Percentiles rank a stretch among this genome's conserved stretches.
Evolutionary conservation across 1,140 invertebrate species (phyloP).

Genomic region (Drosophila malerkotliana): DNA sequence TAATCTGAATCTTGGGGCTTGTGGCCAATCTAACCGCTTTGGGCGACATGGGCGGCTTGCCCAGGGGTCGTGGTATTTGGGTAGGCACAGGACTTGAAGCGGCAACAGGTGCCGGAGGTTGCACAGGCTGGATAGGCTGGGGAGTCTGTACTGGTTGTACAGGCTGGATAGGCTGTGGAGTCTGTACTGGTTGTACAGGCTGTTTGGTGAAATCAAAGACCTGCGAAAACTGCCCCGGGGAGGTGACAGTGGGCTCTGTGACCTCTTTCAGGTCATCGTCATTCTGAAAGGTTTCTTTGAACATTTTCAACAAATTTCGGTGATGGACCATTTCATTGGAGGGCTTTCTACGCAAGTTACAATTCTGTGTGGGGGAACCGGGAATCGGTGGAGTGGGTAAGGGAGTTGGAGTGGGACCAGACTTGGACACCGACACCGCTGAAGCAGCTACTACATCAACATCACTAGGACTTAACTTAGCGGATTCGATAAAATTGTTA

Average conservation of each 20-base stretch:
- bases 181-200: not conserved
- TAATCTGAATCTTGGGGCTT: conserved; percentile 14
- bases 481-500: conserved; percentile 76
- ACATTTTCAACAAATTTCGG: conserved; percentile 78
- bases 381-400: conserved; percentile 11
- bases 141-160: no score
- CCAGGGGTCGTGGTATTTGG: conserved; percentile 73
- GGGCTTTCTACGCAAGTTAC: conserved; percentile 81
- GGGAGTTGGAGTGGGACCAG: conserved; percentile 33
- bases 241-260: conserved; percentile 20
- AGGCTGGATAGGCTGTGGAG: no score
- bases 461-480: conserved; percentile 63
- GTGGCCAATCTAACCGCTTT: conserved; percentile 51
- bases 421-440: conserved; percentile 63
- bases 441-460: conserved; percentile 75
- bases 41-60: conserved; percentile 81
- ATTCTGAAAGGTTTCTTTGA: conserved; percentile 80
- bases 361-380: conserved; percentile 24
- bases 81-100: conserved; percentile 36
- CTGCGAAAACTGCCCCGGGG: conserved; percentile 54
- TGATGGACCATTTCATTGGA: conserved; percentile 82
- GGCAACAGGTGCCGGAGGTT: conserved; percentile 5
- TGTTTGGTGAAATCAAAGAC: conserved; percentile 69
- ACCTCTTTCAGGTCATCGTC: conserved; percentile 71
- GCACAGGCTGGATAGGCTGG: not conserved